Evolutionary conservation across 2,113 vertebrate genomes (phyloP).

Genomic region (Nymphicus hollandicus): DNA sequence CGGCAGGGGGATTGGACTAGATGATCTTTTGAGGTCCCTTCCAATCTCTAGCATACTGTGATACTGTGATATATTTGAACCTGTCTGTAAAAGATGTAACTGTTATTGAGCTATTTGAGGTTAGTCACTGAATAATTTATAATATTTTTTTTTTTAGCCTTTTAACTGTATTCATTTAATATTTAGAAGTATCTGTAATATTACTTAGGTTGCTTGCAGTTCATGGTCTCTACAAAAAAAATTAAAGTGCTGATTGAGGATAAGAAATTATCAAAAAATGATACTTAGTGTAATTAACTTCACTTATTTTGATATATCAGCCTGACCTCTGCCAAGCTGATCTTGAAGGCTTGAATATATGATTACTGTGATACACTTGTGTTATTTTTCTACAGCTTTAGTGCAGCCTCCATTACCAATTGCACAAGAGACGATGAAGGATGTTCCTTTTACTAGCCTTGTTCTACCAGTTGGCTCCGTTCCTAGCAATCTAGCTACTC

Average conservation of each 20-base stretch:
- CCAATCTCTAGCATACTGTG: too few relatives aligned
- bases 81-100: background rate
- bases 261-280: background rate
- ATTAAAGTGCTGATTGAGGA: background rate
- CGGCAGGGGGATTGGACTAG: too few relatives aligned
- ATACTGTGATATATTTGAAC: background rate
- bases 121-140: background rate
- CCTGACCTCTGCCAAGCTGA: background rate
- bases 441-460: constrained; percentile 84
- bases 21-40: too few relatives aligned
- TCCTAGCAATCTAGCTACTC: constrained; percentile 67
- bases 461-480: constrained; percentile 83
- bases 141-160: background rate
- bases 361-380: background rate
- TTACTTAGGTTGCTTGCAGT: background rate
- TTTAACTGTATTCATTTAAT: background rate
- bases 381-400: constrained; percentile 73
- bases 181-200: background rate
- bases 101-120: background rate
- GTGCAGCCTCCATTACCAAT: constrained; percentile 84
- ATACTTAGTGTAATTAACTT: background rate
- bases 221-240: background rate
- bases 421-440: constrained; percentile 86
- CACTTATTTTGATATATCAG: background rate
- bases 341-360: background rate